Percentiles rank a stretch among this genome's conserved stretches.
Conservation (phyloP, 2,113 vertebrate genomes). For the Actinemys pallida region DNA sequence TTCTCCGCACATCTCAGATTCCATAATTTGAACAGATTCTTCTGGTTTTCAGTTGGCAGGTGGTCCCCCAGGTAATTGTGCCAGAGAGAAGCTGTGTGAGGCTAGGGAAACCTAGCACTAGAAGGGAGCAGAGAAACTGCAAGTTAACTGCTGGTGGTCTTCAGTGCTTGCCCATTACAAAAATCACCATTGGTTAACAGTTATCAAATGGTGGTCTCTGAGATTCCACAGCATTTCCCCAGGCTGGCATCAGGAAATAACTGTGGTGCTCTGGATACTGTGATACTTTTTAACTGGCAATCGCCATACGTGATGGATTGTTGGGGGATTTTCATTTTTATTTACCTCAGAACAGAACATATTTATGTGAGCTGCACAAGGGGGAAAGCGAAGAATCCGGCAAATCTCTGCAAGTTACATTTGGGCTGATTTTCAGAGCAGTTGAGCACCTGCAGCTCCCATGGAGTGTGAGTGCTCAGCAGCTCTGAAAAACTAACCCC, state of each 20-base stretch:
- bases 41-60: conserved; percentile 31
- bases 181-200: conserved; percentile 59
- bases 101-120: conserved; percentile 24
- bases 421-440: not conserved
- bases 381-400: not conserved
- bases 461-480: not conserved
- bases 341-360: not conserved
- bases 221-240: conserved; percentile 66
- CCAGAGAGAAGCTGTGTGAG: conserved; percentile 34
- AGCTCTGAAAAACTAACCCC: not conserved
- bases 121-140: conserved; percentile 9
- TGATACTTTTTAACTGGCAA: conserved; percentile 49
- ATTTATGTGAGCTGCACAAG: not conserved
- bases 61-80: not conserved
- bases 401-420: not conserved
- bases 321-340: not conserved
- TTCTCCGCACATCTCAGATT: not conserved
- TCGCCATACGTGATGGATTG: not conserved
- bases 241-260: conserved; percentile 60
- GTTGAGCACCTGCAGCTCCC: not conserved
- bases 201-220: conserved; percentile 67
- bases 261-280: conserved; percentile 55
- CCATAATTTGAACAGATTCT: conserved; percentile 55
- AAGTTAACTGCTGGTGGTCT: conserved; percentile 40
- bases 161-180: conserved; percentile 4